Conservation (phyloP, 2,797 vertebrate species). For the Erethizon dorsatum region DNA sequence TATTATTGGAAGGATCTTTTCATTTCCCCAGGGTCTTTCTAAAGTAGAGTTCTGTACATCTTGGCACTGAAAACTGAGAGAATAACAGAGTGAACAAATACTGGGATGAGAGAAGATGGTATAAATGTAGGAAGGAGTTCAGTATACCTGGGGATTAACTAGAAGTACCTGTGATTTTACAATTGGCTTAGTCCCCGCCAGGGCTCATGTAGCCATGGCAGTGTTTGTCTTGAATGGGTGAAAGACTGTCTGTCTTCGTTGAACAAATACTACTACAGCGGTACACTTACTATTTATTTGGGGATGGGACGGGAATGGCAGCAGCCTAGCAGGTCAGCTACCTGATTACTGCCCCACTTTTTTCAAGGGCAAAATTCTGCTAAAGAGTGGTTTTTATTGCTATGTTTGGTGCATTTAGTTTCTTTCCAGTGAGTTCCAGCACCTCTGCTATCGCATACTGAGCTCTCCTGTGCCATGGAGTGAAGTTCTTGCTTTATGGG, state of each 20-base stretch:
- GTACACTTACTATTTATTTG: conserved; percentile 68
- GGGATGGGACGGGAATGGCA: not conserved
- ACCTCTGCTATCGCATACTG: conserved; percentile 26
- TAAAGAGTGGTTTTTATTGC: conserved; percentile 69
- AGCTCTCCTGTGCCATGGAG: not conserved
- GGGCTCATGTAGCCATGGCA: not conserved
- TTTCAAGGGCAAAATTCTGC: conserved; percentile 44
- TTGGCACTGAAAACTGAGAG: conserved; percentile 1
- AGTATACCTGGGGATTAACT: conserved; percentile 21
- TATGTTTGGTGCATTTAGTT: conserved; percentile 63
- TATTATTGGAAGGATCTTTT: not conserved
- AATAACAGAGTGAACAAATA: not conserved
- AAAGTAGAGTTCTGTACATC: not conserved
- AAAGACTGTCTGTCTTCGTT: not conserved
- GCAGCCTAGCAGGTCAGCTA: not conserved
- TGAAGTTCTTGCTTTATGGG: conserved; percentile 80
- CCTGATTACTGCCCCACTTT: not conserved
- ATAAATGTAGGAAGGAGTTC: not conserved
- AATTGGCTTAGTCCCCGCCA: not conserved
- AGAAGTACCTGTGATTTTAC: conserved; percentile 57
- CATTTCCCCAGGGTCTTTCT: not conserved
- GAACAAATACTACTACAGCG: conserved; percentile 25
- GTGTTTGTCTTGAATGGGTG: conserved; percentile 32
- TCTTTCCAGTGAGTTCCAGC: conserved; percentile 23
- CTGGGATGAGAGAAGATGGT: not conserved